Base-by-base conservation (phyloP, 2,113 vertebrate genomes). In the Strix uralensis region DNA sequence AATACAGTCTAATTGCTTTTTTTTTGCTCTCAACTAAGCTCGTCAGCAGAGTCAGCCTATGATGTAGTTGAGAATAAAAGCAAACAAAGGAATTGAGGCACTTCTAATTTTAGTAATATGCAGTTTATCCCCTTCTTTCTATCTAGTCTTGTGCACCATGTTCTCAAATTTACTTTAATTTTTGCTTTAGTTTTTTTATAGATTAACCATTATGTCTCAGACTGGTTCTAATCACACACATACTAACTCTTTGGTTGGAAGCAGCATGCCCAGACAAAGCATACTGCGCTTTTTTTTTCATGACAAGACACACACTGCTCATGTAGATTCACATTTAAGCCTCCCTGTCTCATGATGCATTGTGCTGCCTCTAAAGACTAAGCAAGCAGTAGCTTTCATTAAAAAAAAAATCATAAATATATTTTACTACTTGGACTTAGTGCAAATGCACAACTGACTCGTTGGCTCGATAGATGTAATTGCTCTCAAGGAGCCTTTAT, bases 401-500 rank as follows among this genome's bases (percentile, higher is more conserved):
- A 49, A 55, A 55, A 73, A 34, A 74, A 90, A 83, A 89, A 92
- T 91, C 84, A 94, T 94, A 97, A 94, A 97, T 95, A 92, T 88
- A 89, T 92, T 97, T 96, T 97, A 95, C 91, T 87, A 72, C 94
- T 94, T 95, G 78, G 84, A 85, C 89, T 95, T 91, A 49, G 92
- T 91, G 94, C 86, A 95, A 96, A 94, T 87, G 89, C 74, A 80
- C 92, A 96, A 91, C 96, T 82, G 84, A 95, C 92, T 97, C 46
- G 21, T 94, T 94, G 95, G 79, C 78, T 96, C 91, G 8, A 95
- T 94, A 88, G 92, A 92, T 87, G 89, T 95, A 97, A 97, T 97
- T 95, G 94, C 96, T 97, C 97, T 97, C 94, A 65, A 88, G 94
- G 81, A 97, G 81, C 92, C 91, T 95, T 96, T 97, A 94, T 95